phyloP scores from a whole-genome alignment of 2,113 vertebrate species.

The Brachyistius frenatus region DNA sequence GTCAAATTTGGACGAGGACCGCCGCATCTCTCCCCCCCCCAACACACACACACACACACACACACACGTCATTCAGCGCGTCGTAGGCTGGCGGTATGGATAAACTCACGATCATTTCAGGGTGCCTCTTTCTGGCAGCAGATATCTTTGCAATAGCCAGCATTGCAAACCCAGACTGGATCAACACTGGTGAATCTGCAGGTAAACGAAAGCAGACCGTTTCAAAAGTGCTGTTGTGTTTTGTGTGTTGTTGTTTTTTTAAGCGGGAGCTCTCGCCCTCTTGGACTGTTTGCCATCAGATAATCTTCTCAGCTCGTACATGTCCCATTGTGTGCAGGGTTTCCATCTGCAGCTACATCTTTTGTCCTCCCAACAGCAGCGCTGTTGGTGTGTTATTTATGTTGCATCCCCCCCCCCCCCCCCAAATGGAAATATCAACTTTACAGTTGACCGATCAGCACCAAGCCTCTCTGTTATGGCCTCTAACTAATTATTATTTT shows the following conservation, averaged over 20 bases:
- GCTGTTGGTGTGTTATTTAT: neutral
- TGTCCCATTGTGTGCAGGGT: constrained; percentile 25
- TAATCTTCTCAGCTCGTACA: constrained; percentile 48
- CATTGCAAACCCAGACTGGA: constrained; percentile 98
- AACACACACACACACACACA: no score
- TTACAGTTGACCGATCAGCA: neutral
- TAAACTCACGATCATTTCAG: constrained; percentile 99
- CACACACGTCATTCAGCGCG: constrained; percentile 7
- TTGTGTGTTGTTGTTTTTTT: neutral
- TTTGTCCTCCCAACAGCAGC: constrained; percentile 46
- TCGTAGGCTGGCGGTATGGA: constrained; percentile 87
- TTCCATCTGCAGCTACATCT: constrained; percentile 51
- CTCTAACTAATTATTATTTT: neutral
- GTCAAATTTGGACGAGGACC: constrained; percentile 56
- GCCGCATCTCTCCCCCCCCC: constrained; percentile 5
- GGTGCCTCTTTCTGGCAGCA: constrained; percentile 97
- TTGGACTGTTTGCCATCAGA: neutral
- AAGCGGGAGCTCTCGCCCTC: no score
- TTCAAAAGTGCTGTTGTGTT: neutral
- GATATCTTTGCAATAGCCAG: constrained; percentile 99
- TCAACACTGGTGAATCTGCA: constrained; percentile 98
- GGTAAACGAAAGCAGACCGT: constrained; percentile 82
- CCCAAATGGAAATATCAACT: neutral
- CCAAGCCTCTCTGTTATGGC: neutral
- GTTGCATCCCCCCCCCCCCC: neutral